Percentiles rank a stretch among this genome's conserved stretches.
phyloP scores from a whole-genome alignment of 2,888 invertebrate species.

The Erebia palarica region DNA sequence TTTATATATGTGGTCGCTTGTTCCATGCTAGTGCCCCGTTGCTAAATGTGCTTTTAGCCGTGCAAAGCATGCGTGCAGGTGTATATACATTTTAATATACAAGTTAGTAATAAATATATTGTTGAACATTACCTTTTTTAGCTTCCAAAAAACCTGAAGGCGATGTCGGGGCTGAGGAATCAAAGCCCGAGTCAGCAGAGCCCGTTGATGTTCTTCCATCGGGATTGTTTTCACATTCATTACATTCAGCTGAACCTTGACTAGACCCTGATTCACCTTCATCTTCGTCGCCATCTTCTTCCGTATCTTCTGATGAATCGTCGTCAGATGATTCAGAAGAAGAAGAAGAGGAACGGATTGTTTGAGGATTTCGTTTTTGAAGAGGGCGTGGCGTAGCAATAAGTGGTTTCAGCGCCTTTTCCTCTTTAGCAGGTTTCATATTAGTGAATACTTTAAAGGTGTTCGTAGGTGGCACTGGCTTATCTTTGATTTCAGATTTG shows the following conservation, averaged over 20 bases:
- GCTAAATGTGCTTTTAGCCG: conserved; percentile 34
- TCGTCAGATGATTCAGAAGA: conserved; percentile 74
- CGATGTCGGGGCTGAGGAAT: conserved; percentile 86
- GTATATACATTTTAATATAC: conserved; percentile 17
- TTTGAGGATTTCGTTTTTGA: conserved; percentile 77
- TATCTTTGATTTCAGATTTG: conserved; percentile 8
- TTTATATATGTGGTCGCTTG: conserved; percentile 11
- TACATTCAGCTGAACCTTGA: conserved; percentile 71
- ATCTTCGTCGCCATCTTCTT: conserved; percentile 57
- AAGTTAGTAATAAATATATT: conserved; percentile 10
- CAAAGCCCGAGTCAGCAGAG: conserved; percentile 93
- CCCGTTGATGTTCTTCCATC: conserved; percentile 87
- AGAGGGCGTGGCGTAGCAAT: conserved; percentile 85
- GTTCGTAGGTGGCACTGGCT: neutral
- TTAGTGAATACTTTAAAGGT: conserved; percentile 24
- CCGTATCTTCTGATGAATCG: conserved; percentile 62
- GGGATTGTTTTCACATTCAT: conserved; percentile 73
- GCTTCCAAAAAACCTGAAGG: conserved; percentile 84
- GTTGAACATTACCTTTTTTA: conserved; percentile 76
- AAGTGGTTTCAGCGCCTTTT: conserved; percentile 79
- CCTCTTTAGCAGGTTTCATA: conserved; percentile 75
- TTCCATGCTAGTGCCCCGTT: neutral
- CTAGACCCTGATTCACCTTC: conserved; percentile 70
- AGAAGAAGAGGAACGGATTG: conserved; percentile 68
- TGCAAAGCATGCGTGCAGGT: conserved; percentile 37